Base-by-base conservation (phyloP, 2,113 vertebrate species). In the Forbesichthys papilliferus region DNA sequence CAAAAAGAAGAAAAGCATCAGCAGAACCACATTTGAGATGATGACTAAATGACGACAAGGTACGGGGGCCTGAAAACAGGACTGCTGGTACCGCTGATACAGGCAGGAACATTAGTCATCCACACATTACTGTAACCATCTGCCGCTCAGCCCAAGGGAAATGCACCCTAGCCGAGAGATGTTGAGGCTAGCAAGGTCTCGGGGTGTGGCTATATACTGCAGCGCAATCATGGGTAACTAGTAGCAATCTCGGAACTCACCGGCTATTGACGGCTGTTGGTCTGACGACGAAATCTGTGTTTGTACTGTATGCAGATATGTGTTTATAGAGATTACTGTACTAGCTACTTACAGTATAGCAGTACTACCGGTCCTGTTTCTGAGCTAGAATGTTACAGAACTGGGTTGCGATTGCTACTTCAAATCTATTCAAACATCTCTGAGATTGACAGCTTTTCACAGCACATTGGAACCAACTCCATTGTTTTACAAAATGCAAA, bases 21-120 rank as follows among this genome's bases (percentile, higher is more conserved):
- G 86, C 75, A 84, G 75, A 69, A 87, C 81, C 78, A 81, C 81
- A 79, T 80, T 84, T 84, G 88, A 85, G 85, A 90, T 84, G 89
- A 87, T 72, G 84, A 89, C 71, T 80, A 68, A 70, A 81, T 16
- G 55, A 75, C 65, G 74, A 59, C 73, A 67, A 73, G 73, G 68
- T 60, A 78, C 69, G 64, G 66, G 65, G 81, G 69, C 57, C 69
- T 79, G 83, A 88, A 61, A 87, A 84, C 82, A 82, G 80, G 83
- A 91, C 77, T 77, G 83, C 79, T 78, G 87, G 81, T 86, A 84
- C 59, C 9, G 73, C 67, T 71, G 77, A 75, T 71, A 76, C 65
- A 53, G 69, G 54, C 54, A 62, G 74, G 77, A 57, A 53, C 27
- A 27, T 27, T 27, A n/a, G 12, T 53, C 51, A 54, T 16, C 75